Conservation (phyloP, 2,113 vertebrate genomes). For the Cathartes aura region DNA sequence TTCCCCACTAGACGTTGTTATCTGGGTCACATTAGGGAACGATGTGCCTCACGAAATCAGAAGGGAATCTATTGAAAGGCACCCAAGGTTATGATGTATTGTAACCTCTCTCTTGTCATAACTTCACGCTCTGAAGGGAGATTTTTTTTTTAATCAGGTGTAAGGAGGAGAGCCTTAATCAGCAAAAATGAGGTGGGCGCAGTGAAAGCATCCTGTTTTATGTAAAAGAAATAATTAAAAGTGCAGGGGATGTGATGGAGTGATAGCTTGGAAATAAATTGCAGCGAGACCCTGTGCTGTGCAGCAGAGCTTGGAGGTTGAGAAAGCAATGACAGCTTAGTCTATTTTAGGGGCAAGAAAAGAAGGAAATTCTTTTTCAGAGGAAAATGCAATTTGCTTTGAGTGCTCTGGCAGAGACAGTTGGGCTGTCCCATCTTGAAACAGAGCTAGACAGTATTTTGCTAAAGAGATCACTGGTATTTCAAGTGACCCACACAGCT, state of each 20-base stretch:
- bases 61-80: constrained; percentile 74
- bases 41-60: constrained; percentile 76
- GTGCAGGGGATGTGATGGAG: constrained; percentile 48
- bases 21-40: constrained; percentile 84
- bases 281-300: constrained; percentile 30
- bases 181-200: constrained; percentile 61
- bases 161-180: constrained; percentile 60
- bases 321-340: constrained; percentile 5
- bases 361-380: not conserved
- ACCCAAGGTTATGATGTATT: constrained; percentile 72
- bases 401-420: not conserved
- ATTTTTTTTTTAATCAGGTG: constrained; percentile 67
- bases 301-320: constrained; percentile 36
- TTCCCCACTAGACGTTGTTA: constrained; percentile 83
- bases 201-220: constrained; percentile 32
- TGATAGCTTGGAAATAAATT: constrained; percentile 67
- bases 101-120: constrained; percentile 71
- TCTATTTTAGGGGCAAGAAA: constrained; percentile 4
- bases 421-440: not conserved
- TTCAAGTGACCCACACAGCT: not conserved
- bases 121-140: constrained; percentile 53
- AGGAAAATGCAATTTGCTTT: not conserved
- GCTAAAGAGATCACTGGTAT: not conserved
- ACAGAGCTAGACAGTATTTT: not conserved
- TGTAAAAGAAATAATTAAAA: constrained; percentile 74